phyloP scores from a whole-genome alignment of 2,888 invertebrate genomes.

The Ptychoptera contaminata region DNA sequence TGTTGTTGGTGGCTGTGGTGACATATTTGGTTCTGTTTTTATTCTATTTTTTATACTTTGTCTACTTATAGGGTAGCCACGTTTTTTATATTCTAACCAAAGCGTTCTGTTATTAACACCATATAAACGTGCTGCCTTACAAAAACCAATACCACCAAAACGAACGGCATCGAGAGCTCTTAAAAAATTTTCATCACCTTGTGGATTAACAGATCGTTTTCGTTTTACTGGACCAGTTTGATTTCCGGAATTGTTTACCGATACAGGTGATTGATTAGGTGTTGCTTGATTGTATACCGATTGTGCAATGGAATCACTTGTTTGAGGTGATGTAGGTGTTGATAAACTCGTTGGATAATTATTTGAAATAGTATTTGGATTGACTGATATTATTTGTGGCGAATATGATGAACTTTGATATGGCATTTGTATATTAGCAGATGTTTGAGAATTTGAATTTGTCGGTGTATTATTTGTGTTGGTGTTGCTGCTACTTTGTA shows the following conservation, averaged over 20 bases:
- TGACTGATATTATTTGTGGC: conserved; percentile 31
- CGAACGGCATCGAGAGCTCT: conserved; percentile 67
- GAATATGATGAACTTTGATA: conserved; percentile 22
- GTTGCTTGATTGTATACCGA: conserved; percentile 34
- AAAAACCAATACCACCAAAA: conserved; percentile 70
- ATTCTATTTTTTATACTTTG: conserved; percentile 63
- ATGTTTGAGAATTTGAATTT: not conserved
- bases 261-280: conserved; percentile 30
- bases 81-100: conserved; percentile 73
- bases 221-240: conserved; percentile 37
- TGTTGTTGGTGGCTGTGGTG: conserved; percentile 37
- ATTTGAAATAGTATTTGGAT: conserved; percentile 34
- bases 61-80: conserved; percentile 66
- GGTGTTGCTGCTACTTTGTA: conserved; percentile 17
- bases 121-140: conserved; percentile 69
- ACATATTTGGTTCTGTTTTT: conserved; percentile 46
- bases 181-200: conserved; percentile 69
- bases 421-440: conserved; percentile 17
- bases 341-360: conserved; percentile 37
- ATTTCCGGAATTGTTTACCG: conserved; percentile 16
- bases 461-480: conserved; percentile 13
- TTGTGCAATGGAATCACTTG: conserved; percentile 33
- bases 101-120: conserved; percentile 74
- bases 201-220: conserved; percentile 62
- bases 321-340: conserved; percentile 38